Percentiles rank a stretch among this genome's conserved stretches.
Conservation (phyloP, 2,113 vertebrate genomes). For the Chitala chitala region DNA sequence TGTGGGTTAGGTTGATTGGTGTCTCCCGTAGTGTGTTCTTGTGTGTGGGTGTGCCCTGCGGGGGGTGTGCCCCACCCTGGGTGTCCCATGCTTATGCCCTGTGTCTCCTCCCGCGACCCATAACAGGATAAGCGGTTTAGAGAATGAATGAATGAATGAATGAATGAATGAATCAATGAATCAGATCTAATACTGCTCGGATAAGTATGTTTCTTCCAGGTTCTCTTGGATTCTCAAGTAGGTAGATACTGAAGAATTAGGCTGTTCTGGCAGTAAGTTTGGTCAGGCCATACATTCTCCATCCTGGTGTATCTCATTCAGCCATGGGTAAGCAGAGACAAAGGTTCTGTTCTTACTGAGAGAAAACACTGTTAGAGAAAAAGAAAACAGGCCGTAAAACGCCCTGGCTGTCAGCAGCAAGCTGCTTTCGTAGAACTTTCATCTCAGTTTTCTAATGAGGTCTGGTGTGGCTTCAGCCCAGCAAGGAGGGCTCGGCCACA, state of each 20-base stretch:
- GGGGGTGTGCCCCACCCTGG: no score
- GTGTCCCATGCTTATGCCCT: no score
- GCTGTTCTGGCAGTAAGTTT: neutral
- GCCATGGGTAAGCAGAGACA: conserved; percentile 10
- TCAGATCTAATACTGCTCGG: no score
- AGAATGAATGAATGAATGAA: no score
- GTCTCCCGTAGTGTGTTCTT: no score
- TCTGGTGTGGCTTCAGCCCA: neutral
- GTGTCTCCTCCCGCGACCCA: no score
- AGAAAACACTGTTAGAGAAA: neutral
- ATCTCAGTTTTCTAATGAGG: conserved; percentile 2
- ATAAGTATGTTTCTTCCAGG: neutral
- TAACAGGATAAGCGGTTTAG: no score
- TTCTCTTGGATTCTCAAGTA: neutral
- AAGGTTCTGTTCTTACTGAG: neutral
- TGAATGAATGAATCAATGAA: no score
- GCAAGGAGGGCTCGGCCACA: neutral
- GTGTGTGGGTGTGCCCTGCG: no score
- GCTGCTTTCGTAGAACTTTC: neutral
- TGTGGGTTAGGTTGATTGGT: no score
- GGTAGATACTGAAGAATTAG: neutral
- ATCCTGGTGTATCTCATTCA: neutral
- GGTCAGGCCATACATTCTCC: conserved; percentile 3
- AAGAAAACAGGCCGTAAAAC: neutral
- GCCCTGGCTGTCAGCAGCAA: neutral